Base-by-base conservation (phyloP, 2,113 vertebrate species). In the Saccopteryx bilineata region DNA sequence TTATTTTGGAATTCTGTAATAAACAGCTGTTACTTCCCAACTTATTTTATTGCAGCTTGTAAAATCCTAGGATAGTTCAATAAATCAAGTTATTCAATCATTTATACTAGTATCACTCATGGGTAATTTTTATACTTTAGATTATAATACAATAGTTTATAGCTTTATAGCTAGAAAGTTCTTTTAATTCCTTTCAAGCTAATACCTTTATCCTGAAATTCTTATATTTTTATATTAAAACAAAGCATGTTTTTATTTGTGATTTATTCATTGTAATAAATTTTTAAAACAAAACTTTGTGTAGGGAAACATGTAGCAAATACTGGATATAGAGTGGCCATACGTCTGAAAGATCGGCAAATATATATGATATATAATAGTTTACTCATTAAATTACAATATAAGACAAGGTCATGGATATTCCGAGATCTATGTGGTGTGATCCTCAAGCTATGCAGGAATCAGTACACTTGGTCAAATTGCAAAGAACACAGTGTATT, bases 141-240 rank as follows among this genome's bases (percentile, higher is more conserved):
- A 39, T 39, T 39, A 39, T 39, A 39, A 39, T 39, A 39, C 39
- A 39, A 39, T 39, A 39, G 39, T 39, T 39, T 39, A 39, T 39
- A 39, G 39, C 39, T 39, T 79, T 92, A 50, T 84, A n/a, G 9
- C 33, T 92, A 2, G 33, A 39, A 76, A 65, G 9, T 61, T 87
- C 9, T 72, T 94, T 75, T 54, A 74, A 21, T 89, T 82, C n/a
- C 84, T 26, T 69, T 11, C 21, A 84, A 78, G 85, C 11, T 65
- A 74, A 48, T 74, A 28, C 28, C 74, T 87, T 88, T 80, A 78
- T 79, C 9, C 75, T 95, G 18, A 95, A 71, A 91, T 86, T 66
- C 18, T 60, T 78, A 6, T 33, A 26, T 60, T 85, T 31, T 79
- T 91, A 0, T 66, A 23, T 87, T 93, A 80, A 84, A 88, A 13